phyloP scores from a whole-genome alignment of 2,113 vertebrate species.

The Muntiacus reevesi region DNA sequence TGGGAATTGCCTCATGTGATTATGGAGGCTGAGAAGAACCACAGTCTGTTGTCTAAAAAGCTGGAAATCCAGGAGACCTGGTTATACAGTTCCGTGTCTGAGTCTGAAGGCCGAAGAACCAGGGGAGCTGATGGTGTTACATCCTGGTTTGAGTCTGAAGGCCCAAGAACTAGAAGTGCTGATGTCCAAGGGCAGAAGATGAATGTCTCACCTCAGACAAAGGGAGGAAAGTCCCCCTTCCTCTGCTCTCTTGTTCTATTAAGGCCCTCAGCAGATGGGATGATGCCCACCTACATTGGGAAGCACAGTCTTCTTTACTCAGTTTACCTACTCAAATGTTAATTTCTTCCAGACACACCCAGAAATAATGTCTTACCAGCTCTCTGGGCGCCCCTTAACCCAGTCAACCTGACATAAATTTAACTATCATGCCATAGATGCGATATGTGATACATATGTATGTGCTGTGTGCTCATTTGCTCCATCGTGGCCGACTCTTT shows the following conservation, averaged over 20 bases:
- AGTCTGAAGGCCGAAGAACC: background rate
- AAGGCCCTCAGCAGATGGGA: background rate
- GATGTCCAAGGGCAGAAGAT: background rate
- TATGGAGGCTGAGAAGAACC: background rate
- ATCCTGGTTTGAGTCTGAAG: background rate
- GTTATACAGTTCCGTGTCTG: background rate
- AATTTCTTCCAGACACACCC: background rate
- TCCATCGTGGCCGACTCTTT: background rate
- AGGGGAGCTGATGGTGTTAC: background rate
- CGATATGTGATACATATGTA: background rate
- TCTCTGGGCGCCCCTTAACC: background rate
- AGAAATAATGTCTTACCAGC: background rate
- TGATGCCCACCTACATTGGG: background rate
- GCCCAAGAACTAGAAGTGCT: background rate
- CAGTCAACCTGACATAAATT: background rate
- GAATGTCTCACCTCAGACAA: background rate
- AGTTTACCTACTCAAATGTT: background rate
- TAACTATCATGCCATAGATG: background rate
- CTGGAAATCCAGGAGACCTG: background rate
- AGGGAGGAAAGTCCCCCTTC: background rate
- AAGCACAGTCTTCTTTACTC: background rate
- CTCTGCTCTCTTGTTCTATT: background rate
- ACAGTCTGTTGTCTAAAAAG: background rate
- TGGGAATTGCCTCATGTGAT: background rate
- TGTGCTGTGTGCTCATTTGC: background rate